Percentiles rank a stretch among this genome's conserved stretches.
phyloP scores from a whole-genome alignment of 2,113 vertebrate species.

The Festucalex cinctus region DNA sequence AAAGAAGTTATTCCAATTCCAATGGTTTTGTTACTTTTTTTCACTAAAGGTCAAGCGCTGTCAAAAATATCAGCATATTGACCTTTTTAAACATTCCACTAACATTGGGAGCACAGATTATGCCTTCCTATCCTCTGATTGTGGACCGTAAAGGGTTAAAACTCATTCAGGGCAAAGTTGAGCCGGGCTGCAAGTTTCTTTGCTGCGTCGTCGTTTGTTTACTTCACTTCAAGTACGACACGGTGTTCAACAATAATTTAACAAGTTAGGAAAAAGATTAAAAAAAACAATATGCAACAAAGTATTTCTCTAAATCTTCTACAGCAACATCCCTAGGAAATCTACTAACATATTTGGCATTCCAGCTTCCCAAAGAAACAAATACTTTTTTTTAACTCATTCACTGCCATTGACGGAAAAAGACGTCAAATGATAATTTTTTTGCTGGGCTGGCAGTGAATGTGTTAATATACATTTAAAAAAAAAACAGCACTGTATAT shows the following conservation, averaged over 20 bases:
- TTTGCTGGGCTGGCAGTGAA: too few species aligned
- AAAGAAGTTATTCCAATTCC: constrained; percentile 84
- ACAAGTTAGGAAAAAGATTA: too few species aligned
- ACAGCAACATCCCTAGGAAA: too few species aligned
- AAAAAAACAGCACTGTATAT: too few species aligned
- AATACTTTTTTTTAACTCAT: too few species aligned
- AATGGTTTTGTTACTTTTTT: constrained; percentile 79
- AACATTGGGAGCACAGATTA: constrained; percentile 79
- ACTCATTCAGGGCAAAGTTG: constrained; percentile 65
- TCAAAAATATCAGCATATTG: constrained; percentile 84
- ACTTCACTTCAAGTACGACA: constrained; percentile 68
- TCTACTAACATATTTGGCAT: too few species aligned
- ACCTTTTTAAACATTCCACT: constrained; percentile 84
- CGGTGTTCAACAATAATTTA: constrained; percentile 13
- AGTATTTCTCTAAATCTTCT: too few species aligned
- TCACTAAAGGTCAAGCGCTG: constrained; percentile 80
- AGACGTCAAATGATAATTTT: too few species aligned
- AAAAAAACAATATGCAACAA: too few species aligned
- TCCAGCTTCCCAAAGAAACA: too few species aligned
- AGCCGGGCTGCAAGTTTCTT: constrained; percentile 48
- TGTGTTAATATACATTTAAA: too few species aligned
- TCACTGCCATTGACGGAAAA: too few species aligned
- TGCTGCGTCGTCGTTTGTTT: constrained; percentile 60
- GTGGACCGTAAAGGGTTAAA: constrained; percentile 72
- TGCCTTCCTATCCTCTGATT: constrained; percentile 55